Evolutionary conservation across 2,888 invertebrate species (phyloP).

Genomic region (Ectemnius continuus): DNA sequence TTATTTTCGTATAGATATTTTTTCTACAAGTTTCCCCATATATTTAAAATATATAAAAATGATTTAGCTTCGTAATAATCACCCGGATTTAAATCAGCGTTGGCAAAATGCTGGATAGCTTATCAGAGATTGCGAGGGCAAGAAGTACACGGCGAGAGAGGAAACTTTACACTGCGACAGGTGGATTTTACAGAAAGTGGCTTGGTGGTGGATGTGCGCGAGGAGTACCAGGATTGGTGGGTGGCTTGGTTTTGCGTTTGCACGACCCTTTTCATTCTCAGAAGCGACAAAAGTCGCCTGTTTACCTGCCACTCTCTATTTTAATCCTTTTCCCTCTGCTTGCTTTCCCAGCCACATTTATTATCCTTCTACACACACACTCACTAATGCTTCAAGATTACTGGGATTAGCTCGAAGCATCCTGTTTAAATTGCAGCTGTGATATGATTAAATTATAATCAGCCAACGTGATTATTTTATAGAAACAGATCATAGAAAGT

Average conservation of each 20-base stretch:
- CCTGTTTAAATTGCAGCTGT: too few relatives aligned
- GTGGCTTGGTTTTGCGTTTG: slow-evolving; percentile 36
- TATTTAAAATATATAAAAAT: too few relatives aligned
- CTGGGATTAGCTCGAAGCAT: too few relatives aligned
- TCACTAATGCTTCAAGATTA: too few relatives aligned
- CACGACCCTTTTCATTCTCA: slow-evolving; percentile 44
- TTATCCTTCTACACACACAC: too few relatives aligned
- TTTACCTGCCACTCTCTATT: slow-evolving; percentile 50
- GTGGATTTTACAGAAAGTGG: slow-evolving; percentile 35
- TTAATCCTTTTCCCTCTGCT: slow-evolving; percentile 61
- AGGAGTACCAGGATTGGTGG: not conserved
- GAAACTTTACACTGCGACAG: slow-evolving; percentile 42
- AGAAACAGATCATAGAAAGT: too few relatives aligned
- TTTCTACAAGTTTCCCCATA: too few relatives aligned
- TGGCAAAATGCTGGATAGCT: not conserved
- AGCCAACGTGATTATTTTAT: too few relatives aligned
- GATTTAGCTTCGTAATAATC: slow-evolving; percentile 15
- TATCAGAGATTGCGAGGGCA: not conserved
- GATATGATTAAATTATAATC: too few relatives aligned
- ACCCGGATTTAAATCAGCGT: too few relatives aligned
- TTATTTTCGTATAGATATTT: too few relatives aligned
- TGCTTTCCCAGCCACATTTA: slow-evolving; percentile 57
- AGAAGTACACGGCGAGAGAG: slow-evolving; percentile 10
- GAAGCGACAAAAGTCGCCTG: slow-evolving; percentile 38
- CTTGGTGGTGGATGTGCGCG: not conserved